phyloP scores from a whole-genome alignment of 2,888 invertebrate species.

The Euzophera pinguis region DNA sequence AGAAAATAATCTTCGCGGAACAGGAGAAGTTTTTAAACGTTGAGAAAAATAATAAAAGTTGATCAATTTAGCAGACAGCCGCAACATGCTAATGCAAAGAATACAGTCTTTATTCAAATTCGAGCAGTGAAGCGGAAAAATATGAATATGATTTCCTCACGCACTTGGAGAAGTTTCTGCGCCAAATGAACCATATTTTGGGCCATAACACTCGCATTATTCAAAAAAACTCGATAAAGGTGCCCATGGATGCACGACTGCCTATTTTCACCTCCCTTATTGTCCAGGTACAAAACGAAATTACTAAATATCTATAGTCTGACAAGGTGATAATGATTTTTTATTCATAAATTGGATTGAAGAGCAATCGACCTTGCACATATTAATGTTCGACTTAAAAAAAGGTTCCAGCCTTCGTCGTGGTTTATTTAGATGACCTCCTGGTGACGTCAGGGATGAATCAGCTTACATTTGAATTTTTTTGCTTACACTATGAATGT shows the following conservation, averaged over 20 bases:
- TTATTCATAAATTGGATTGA: too few relatives aligned
- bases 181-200: constrained; percentile 78
- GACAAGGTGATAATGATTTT: too few relatives aligned
- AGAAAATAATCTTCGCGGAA: background rate
- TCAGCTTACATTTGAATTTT: too few relatives aligned
- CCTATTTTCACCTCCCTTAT: background rate
- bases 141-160: constrained; percentile 76
- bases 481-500: too few relatives aligned
- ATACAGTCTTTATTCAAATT: constrained; percentile 67
- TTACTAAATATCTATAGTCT: too few relatives aligned
- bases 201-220: constrained; percentile 75
- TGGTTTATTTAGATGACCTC: too few relatives aligned
- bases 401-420: too few relatives aligned
- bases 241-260: constrained; percentile 21
- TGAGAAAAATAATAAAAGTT: constrained; percentile 13
- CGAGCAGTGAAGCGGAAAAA: constrained; percentile 74
- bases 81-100: constrained; percentile 30
- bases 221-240: constrained; percentile 48
- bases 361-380: too few relatives aligned
- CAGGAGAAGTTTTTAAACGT: constrained; percentile 3
- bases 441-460: too few relatives aligned
- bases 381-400: too few relatives aligned
- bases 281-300: too few relatives aligned
- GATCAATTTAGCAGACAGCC: constrained; percentile 14
- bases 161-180: constrained; percentile 67